These are phyloP conservation scores for Atrina japonica DNA, from an alignment of 2,888 invertebrate species.

Conservation along the genomic window DNA sequence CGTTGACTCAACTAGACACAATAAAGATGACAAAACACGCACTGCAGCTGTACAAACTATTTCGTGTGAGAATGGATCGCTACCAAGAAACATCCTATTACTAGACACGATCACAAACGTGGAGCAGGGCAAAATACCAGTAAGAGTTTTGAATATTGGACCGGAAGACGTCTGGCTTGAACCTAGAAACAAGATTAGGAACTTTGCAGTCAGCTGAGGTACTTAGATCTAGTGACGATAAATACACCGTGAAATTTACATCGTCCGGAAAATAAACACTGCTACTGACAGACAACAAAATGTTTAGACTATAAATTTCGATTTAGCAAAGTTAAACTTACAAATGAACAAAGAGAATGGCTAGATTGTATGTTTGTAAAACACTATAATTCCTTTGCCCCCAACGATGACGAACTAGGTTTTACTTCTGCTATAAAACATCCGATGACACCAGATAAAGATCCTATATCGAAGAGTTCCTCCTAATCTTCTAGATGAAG, in stretches of 20 bases:
- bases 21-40: neutral
- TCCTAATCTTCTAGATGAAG: slow-evolving; percentile 41
- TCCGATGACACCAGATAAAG: slow-evolving; percentile 28
- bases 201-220: neutral
- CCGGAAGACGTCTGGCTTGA: slow-evolving; percentile 15
- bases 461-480: slow-evolving; percentile 44
- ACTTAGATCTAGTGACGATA: slow-evolving; percentile 1
- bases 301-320: neutral
- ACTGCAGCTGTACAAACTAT: slow-evolving; percentile 1
- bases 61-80: slow-evolving; percentile 11
- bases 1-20: neutral
- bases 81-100: slow-evolving; percentile 4
- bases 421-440: slow-evolving; percentile 39
- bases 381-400: slow-evolving; percentile 17
- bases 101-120: neutral
- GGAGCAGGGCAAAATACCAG: neutral
- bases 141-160: neutral
- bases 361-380: slow-evolving; percentile 2
- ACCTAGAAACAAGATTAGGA: slow-evolving; percentile 8
- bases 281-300: no score
- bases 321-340: neutral
- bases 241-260: slow-evolving; percentile 11
- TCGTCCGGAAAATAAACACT: no score
- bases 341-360: neutral
- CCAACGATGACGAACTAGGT: slow-evolving; percentile 37